Evolutionary conservation across 2,888 invertebrate genomes (phyloP).

Genomic region (Drosophila parthenogenetica): DNA sequence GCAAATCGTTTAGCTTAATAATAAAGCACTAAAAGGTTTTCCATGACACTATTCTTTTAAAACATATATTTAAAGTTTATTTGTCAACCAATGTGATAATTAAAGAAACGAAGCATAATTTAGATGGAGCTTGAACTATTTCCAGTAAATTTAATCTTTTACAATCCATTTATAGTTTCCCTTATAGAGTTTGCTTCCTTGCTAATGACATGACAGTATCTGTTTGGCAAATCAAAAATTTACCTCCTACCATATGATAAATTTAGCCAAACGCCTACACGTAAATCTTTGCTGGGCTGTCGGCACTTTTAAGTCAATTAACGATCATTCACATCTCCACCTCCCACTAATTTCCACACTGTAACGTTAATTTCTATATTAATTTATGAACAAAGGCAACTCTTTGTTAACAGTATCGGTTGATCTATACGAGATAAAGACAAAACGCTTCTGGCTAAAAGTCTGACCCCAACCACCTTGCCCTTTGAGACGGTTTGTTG

Average conservation of each 20-base stretch:
- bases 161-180: too few species aligned
- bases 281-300: conserved; percentile 28
- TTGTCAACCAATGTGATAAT: too few species aligned
- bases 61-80: too few species aligned
- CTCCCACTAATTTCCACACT: conserved; percentile 49
- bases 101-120: too few species aligned
- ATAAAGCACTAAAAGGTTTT: too few species aligned
- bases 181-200: too few species aligned
- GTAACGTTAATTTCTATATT: conserved; percentile 52
- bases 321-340: conserved; percentile 24
- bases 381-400: conserved; percentile 30
- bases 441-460: conserved; percentile 7
- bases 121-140: too few species aligned
- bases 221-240: not conserved
- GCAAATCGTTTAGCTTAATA: too few species aligned
- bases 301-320: conserved; percentile 56
- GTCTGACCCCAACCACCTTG: not conserved
- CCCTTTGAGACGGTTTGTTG: not conserved
- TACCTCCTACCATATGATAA: not conserved
- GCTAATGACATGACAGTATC: too few species aligned
- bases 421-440: conserved; percentile 8
- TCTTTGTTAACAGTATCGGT: conserved; percentile 15
- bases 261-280: not conserved
- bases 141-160: too few species aligned
- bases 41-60: too few species aligned